phyloP scores from a whole-genome alignment of 2,888 invertebrate species.

The Bhutanitis thaidina region DNA sequence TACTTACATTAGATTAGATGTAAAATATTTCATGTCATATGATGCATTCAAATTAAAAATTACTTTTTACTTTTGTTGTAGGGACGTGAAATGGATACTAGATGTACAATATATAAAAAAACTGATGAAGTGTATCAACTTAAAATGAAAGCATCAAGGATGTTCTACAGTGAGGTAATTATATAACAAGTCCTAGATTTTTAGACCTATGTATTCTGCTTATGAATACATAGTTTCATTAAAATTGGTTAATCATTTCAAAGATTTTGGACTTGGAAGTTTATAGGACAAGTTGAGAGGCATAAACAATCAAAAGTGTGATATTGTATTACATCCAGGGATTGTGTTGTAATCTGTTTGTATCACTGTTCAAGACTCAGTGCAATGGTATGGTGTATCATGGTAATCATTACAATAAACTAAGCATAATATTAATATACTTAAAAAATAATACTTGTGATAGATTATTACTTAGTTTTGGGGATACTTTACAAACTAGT shows the following conservation, averaged over 20 bases:
- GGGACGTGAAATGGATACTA: slow-evolving; percentile 95
- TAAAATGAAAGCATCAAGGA: slow-evolving; percentile 97
- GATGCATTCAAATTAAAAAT: too few species aligned
- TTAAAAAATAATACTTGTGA: too few species aligned
- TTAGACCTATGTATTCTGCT: not conserved
- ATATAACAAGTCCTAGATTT: not conserved
- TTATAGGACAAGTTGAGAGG: too few species aligned
- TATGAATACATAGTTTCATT: too few species aligned
- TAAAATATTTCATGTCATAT: too few species aligned
- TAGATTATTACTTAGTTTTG: too few species aligned
- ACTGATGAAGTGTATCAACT: slow-evolving; percentile 98
- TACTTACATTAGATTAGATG: slow-evolving; percentile 37
- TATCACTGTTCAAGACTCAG: slow-evolving; percentile 37
- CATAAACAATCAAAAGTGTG: too few species aligned
- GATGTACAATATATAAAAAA: slow-evolving; percentile 99
- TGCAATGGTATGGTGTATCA: slow-evolving; percentile 46
- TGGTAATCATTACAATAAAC: too few species aligned
- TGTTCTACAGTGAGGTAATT: slow-evolving; percentile 89
- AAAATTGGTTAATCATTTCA: too few species aligned
- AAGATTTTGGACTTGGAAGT: too few species aligned
- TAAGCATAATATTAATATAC: too few species aligned
- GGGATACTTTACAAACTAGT: too few species aligned
- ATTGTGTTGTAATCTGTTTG: slow-evolving; percentile 47
- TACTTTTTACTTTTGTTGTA: slow-evolving; percentile 42
- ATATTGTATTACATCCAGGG: slow-evolving; percentile 29